Percentiles rank a stretch among this genome's conserved stretches.
Conservation (phyloP, 1,140 invertebrate species). For the Drosophila lowei region DNA sequence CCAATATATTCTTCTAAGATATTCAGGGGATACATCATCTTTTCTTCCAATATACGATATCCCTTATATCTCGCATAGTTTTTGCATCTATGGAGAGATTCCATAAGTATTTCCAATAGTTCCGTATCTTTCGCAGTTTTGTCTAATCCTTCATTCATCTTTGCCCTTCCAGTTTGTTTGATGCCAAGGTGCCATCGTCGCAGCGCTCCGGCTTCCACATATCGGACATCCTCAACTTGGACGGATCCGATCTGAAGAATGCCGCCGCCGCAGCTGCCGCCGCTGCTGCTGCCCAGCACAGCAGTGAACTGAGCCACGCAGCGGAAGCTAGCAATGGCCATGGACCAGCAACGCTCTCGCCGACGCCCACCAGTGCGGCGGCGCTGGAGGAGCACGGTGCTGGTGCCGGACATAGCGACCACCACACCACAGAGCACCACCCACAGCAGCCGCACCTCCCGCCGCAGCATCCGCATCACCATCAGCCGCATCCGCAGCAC, state of each 20-base stretch:
- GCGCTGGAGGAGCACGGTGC: slow-evolving; percentile 1
- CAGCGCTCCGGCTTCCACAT: slow-evolving; percentile 89
- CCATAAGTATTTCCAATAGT: not conserved
- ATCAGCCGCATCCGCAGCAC: slow-evolving; percentile 24
- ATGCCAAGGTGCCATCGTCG: slow-evolving; percentile 79
- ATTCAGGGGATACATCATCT: no score
- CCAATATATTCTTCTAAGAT: no score
- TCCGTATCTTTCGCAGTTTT: no score
- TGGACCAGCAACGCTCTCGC: slow-evolving; percentile 52
- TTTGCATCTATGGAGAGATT: no score
- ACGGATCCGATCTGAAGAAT: slow-evolving; percentile 83
- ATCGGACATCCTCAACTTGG: slow-evolving; percentile 89
- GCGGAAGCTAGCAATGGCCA: slow-evolving; percentile 46
- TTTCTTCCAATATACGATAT: no score
- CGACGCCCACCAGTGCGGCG: slow-evolving; percentile 46
- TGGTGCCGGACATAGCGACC: slow-evolving; percentile 29
- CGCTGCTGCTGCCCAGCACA: slow-evolving; percentile 52
- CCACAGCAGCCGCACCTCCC: slow-evolving; percentile 37
- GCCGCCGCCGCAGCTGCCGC: slow-evolving; percentile 58
- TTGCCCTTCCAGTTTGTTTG: slow-evolving; percentile 68
- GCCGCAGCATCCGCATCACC: slow-evolving; percentile 38
- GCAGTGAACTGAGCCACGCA: slow-evolving; percentile 45
- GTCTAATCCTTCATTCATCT: not conserved
- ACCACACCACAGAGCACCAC: slow-evolving; percentile 60
- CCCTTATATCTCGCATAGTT: no score